Percentiles rank a stretch among this genome's conserved stretches.
phyloP scores from a whole-genome alignment of 1,140 invertebrate genomes.

The Macrobrachium rosenbergii region DNA sequence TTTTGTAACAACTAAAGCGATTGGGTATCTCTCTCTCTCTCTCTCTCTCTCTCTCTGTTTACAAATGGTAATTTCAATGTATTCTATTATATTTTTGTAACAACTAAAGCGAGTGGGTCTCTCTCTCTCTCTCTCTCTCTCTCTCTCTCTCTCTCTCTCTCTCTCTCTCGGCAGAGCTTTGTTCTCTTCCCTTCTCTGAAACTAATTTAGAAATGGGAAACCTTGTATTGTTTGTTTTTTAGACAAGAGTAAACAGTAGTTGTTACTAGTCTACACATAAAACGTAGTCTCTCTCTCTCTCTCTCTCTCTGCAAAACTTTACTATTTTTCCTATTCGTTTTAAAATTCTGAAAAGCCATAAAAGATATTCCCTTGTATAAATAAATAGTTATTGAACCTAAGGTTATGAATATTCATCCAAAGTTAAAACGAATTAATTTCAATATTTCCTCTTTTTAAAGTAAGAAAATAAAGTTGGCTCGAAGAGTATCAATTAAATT shows the following conservation, averaged over 20 bases:
- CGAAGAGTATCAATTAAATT: too few species aligned
- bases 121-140: not conserved
- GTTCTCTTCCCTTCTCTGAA: too few species aligned
- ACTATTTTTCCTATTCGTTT: not conserved
- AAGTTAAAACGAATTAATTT: too few species aligned
- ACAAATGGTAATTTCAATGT: not conserved
- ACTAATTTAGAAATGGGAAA: too few species aligned
- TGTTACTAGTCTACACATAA: too few species aligned
- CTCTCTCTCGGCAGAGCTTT: not conserved
- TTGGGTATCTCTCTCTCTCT: too few species aligned
- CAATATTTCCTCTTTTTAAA: too few species aligned
- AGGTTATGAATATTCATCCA: too few species aligned
- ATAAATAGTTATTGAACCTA: not conserved
- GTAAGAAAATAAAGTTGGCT: too few species aligned
- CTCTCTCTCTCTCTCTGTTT: not conserved
- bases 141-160: not conserved
- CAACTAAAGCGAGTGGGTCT: not conserved
- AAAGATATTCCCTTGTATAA: not conserved
- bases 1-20: not conserved
- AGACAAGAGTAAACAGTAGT: too few species aligned
- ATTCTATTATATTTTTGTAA: not conserved
- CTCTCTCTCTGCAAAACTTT: not conserved
- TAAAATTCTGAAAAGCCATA: not conserved
- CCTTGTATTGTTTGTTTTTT: too few species aligned
- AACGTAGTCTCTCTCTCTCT: not conserved